These are phyloP conservation scores for Mystacides longicornis DNA, from an alignment of 2,888 invertebrate species.

Conservation along the genomic window DNA sequence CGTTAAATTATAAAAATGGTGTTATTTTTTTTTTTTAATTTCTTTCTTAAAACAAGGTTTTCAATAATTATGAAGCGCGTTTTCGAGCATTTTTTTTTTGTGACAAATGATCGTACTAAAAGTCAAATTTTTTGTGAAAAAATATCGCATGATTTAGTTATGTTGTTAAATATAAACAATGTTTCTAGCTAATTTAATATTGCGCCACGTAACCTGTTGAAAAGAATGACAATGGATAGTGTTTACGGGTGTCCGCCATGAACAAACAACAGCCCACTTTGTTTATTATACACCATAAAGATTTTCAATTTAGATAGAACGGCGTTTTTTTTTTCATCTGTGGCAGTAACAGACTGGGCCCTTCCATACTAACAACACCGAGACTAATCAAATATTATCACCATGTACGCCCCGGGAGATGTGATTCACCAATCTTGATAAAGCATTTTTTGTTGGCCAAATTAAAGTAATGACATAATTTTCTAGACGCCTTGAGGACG, in stretches of 20 bases:
- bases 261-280: background rate
- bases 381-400: background rate
- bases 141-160: too few relatives aligned
- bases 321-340: background rate
- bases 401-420: background rate
- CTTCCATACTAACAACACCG: background rate
- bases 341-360: background rate
- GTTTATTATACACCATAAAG: background rate
- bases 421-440: background rate
- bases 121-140: too few relatives aligned
- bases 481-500: background rate
- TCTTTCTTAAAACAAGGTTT: too few relatives aligned
- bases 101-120: too few relatives aligned
- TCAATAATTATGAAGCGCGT: too few relatives aligned
- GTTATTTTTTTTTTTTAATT: too few relatives aligned
- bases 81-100: too few relatives aligned
- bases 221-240: background rate
- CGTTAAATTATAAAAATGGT: too few relatives aligned
- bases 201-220: too few relatives aligned
- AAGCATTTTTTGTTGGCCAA: background rate
- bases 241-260: background rate
- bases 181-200: too few relatives aligned
- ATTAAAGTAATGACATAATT: background rate
- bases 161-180: too few relatives aligned
- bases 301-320: conserved; percentile 2